Conservation (phyloP, 2,113 vertebrate genomes). For the Catagonus wagneri region DNA sequence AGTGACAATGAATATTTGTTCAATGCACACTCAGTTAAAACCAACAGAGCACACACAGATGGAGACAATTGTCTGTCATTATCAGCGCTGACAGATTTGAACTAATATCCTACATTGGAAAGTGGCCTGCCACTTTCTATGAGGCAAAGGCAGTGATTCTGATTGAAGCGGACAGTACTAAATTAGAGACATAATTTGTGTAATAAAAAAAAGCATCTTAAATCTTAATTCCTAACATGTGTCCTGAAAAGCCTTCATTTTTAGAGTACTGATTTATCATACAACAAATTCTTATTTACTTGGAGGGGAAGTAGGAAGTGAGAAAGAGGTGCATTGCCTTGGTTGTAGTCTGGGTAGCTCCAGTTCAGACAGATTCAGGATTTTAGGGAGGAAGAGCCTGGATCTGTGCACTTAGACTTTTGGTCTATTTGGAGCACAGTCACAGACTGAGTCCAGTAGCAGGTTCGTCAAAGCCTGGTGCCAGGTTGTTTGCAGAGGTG, state of each 20-base stretch:
- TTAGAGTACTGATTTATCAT: neutral
- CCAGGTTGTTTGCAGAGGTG: neutral
- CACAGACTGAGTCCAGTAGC: too few relatives aligned
- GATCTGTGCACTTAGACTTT: neutral
- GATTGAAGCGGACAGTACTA: neutral
- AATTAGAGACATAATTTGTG: neutral
- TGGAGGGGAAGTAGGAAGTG: neutral
- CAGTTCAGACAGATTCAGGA: neutral
- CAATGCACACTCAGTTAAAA: slow-evolving; percentile 6
- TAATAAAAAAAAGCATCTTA: neutral
- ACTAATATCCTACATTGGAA: neutral
- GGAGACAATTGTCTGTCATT: neutral
- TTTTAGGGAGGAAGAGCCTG: neutral
- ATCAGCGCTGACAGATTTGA: neutral
- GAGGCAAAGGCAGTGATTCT: slow-evolving; percentile 3
- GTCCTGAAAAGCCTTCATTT: neutral
- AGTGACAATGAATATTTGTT: slow-evolving; percentile 6
- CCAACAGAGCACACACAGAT: neutral
- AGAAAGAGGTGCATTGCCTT: neutral
- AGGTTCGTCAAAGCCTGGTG: neutral
- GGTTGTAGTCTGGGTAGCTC: neutral
- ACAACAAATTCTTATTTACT: neutral
- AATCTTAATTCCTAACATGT: neutral
- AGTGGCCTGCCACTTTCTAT: neutral
- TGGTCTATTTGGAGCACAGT: neutral